Percentiles rank a stretch among this genome's conserved stretches.
These are phyloP conservation scores for Procavia capensis DNA, from an alignment of 2,113 vertebrate genomes.

Conservation along the genomic window DNA sequence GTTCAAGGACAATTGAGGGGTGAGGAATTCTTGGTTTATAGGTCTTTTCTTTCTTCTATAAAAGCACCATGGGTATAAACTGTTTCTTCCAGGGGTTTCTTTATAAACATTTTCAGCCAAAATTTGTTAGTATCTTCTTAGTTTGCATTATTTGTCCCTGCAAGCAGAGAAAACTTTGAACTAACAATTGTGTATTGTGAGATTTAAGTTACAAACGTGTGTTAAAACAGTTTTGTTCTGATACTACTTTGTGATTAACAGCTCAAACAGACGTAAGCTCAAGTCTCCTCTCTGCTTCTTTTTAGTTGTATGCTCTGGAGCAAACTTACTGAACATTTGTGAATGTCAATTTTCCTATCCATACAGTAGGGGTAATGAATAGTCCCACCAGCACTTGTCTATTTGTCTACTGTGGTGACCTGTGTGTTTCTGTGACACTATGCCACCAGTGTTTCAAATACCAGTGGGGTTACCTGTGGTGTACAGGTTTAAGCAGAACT, in stretches of 20 bases:
- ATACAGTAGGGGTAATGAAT: neutral
- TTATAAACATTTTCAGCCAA: neutral
- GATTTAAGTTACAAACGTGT: neutral
- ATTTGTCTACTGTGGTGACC: neutral
- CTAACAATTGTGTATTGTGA: neutral
- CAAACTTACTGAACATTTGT: constrained; percentile 10
- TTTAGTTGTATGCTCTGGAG: neutral
- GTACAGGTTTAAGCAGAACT: neutral
- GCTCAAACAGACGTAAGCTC: neutral
- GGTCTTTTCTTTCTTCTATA: neutral
- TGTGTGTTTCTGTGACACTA: neutral
- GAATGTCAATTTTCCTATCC: neutral
- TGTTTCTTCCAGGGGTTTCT: neutral
- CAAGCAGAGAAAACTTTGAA: neutral
- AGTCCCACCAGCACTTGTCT: neutral
- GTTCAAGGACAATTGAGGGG: neutral
- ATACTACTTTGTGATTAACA: neutral
- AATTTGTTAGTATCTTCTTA: neutral
- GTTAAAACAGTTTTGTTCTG: neutral
- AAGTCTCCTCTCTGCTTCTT: neutral
- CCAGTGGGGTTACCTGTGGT: neutral
- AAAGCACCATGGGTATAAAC: neutral
- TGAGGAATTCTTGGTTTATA: neutral
- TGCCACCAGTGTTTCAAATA: neutral
- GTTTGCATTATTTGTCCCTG: constrained; percentile 4